These are phyloP conservation scores for Dicyrtomina minuta DNA, from an alignment of 2,888 invertebrate species.

Conservation along the genomic window DNA sequence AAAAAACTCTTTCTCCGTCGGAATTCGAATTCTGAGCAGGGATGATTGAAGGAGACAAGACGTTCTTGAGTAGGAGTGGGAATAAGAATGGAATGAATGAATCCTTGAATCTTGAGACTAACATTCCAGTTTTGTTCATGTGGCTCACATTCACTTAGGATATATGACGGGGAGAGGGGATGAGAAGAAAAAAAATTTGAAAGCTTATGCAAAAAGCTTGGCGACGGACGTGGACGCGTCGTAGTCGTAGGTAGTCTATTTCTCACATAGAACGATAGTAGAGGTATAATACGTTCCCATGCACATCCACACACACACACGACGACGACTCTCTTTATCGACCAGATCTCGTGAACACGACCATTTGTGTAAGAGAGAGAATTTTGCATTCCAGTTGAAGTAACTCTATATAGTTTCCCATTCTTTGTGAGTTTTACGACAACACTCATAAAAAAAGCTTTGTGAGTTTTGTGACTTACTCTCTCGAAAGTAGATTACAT, in stretches of 20 bases:
- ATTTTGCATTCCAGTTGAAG: too few species aligned
- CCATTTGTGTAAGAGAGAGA: too few species aligned
- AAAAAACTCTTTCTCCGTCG: neutral
- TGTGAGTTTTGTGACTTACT: constrained; percentile 5
- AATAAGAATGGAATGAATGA: constrained; percentile 2
- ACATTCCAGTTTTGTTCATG: neutral
- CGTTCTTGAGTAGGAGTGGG: too few species aligned
- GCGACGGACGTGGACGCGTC: neutral
- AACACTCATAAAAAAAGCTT: constrained; percentile 3
- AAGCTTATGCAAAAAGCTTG: too few species aligned
- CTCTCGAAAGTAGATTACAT: neutral
- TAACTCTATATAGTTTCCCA: neutral
- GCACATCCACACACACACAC: too few species aligned
- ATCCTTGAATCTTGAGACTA: neutral
- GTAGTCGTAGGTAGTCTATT: neutral
- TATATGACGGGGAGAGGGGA: neutral
- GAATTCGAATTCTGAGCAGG: neutral
- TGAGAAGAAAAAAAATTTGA: neutral
- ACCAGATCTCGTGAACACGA: too few species aligned
- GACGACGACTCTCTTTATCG: neutral
- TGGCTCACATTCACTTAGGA: too few species aligned
- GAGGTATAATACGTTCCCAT: too few species aligned
- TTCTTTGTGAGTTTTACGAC: constrained; percentile 11
- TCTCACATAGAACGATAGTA: too few species aligned
- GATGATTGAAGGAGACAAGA: constrained; percentile 7